Conservation (phyloP, 2,888 invertebrate genomes). For the Cheilosia urbana region DNA sequence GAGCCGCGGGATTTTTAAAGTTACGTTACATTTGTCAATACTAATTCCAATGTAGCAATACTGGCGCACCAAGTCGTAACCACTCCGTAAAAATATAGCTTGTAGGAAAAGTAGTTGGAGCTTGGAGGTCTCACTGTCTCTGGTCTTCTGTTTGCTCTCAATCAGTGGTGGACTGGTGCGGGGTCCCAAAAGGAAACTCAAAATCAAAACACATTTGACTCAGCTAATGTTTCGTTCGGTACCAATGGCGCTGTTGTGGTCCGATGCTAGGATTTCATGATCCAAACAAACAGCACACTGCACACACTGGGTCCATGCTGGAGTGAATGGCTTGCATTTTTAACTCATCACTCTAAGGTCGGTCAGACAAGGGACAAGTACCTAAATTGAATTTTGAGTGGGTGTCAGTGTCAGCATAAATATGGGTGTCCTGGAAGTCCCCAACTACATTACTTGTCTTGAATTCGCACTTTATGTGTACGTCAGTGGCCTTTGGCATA, state of each 20-base stretch:
- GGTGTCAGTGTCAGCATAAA: slow-evolving; percentile 62
- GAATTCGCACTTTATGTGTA: slow-evolving; percentile 55
- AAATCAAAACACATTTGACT: slow-evolving; percentile 55
- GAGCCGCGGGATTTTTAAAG: too few relatives aligned
- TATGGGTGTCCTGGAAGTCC: too few relatives aligned
- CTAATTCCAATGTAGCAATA: too few relatives aligned
- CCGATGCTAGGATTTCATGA: slow-evolving; percentile 38
- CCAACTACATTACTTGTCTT: slow-evolving; percentile 58
- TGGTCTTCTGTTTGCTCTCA: too few relatives aligned
- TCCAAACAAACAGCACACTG: slow-evolving; percentile 27
- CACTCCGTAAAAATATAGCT: too few relatives aligned
- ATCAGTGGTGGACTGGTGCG: too few relatives aligned
- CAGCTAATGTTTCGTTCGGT: slow-evolving; percentile 30
- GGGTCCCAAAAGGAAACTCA: too few relatives aligned
- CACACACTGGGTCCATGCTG: neutral
- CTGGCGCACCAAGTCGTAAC: too few relatives aligned
- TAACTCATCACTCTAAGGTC: slow-evolving; percentile 4
- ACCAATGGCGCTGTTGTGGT: neutral
- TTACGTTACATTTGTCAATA: too few relatives aligned
- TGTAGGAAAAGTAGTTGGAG: too few relatives aligned
- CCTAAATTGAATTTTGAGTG: slow-evolving; percentile 68
- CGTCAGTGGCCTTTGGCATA: slow-evolving; percentile 28
- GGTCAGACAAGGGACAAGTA: slow-evolving; percentile 19
- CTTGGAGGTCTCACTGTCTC: too few relatives aligned
- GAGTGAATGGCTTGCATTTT: slow-evolving; percentile 36